Base-by-base conservation (phyloP, 1,140 invertebrate genomes). In the Diuraphis noxia region DNA sequence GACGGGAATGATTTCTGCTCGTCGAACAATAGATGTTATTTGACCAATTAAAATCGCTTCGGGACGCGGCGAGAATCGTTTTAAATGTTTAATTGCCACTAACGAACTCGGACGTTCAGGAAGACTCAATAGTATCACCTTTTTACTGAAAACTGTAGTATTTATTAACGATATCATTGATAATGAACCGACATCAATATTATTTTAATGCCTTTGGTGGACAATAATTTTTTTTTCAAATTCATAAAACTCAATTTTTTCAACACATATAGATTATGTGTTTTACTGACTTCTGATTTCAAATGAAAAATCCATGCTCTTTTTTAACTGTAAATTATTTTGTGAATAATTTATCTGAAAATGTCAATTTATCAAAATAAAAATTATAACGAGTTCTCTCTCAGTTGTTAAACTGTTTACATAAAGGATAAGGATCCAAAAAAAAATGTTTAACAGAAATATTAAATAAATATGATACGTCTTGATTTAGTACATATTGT, bases 21-120 rank as follows among this genome's bases (percentile, higher is more conserved):
- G 49, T 88, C 52, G 63, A 89, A 77, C 63, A 89, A 89, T 89
- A 79, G 63, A 89, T 41, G 88, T 79, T 41, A 34, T 89, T 41
- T n/a, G n/a, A n/a, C 63, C 88, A 77, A 89, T 89, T 89, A 43
- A 89, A 89, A 43, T 56, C 40, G 86, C 13, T 56, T 40, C 19
- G 21, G 36, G 56, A 21, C 40, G 40, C 25, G 52, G 43, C 21
- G n/a, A n/a, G n/a, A 36, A 90, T 79, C 34, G 77, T 90, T 90
- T 49, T 81, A 90, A 90, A 81, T 81, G 77, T 79, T 77, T 81
- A 81, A 90, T 90, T 90, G 46, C 21, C 5, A 25, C 43, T 90
- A 90, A 79, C 88, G 88, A 89, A 89, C 88, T 40, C 10, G 81
- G 38, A 40, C 23, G 30, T 43, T n/a, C 40, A 40, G 40, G 30